Evolutionary conservation across 2,113 vertebrate species (phyloP), one percentile per base, ranked within the genome.

Genomic region (Holacanthus passer): DNA sequence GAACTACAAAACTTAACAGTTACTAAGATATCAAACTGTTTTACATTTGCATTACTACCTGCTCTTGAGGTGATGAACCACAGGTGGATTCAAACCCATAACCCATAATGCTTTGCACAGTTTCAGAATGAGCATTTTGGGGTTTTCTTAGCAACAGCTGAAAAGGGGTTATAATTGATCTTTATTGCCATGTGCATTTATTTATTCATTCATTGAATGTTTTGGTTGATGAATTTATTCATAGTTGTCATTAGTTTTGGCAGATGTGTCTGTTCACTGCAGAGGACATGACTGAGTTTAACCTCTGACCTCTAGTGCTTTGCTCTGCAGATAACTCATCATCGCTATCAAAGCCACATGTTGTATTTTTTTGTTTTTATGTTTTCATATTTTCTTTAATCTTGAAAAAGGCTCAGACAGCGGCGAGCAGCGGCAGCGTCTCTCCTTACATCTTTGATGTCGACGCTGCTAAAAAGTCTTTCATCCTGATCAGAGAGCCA

Each of bases 401-500:
- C 66, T 66, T 0, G 47, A 5, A 16, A 81, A 52, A 64, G 43
- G 29, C 77, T 66, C 65, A 37, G 68, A 56, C 53, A 37, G 41
- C 22, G 14, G 78, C 27, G 41, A 68, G 55, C 52, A 3, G 50
- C n/a, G 47, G 48, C 4, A 5, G 12, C 0, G 43, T 37, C 20
- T 79, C 60, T 66, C 31, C 29, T 59, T 24, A 47, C 8, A 2
- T 32, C 63, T 87, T 82, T 90, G 82, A 91, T 81, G 87, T 60
- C 4, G 24, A 27, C 2, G 41, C 65, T 17, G 70, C 73, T 69
- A 22, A 85, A 70, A 11, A 22, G 39, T n/a, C 82, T 87, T 89
- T 91, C 73, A 91, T 89, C 74, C 20, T 66, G 85, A 91, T 90
- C 90, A 86, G 52, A 89, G 74, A 62, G 48, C 62, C 86, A 59